Evolutionary conservation across 1,140 invertebrate species (phyloP).

Genomic region (Anadara kagoshimensis): DNA sequence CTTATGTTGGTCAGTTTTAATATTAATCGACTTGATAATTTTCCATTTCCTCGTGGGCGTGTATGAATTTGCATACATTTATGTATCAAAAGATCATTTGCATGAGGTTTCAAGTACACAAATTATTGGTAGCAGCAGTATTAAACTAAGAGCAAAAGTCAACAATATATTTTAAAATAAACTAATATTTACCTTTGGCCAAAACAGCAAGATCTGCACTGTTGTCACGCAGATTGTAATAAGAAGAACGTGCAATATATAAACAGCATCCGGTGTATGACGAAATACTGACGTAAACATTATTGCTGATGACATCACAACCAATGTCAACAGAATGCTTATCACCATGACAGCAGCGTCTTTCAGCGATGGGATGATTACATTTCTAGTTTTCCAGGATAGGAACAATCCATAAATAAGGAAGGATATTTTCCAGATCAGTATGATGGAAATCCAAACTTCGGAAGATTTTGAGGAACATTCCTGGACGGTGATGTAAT

Average conservation of each 20-base stretch:
- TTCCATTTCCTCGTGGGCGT: no score
- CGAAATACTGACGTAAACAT: constrained; percentile 48
- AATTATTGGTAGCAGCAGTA: no score
- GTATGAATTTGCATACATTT: no score
- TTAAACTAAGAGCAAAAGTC: no score
- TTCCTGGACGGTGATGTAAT: constrained; percentile 32
- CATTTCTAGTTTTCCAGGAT: constrained; percentile 59
- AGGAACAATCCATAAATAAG: constrained; percentile 56
- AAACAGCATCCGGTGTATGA: constrained; percentile 56
- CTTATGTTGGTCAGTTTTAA: no score
- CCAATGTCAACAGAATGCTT: constrained; percentile 49
- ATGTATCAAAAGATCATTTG: no score
- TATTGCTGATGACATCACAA: constrained; percentile 42
- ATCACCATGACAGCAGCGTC: constrained; percentile 58
- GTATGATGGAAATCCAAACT: constrained; percentile 50
- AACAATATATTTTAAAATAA: no score
- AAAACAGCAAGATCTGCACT: constrained; percentile 86
- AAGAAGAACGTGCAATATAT: constrained; percentile 44
- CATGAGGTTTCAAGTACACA: no score
- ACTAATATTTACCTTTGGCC: constrained; percentile 87
- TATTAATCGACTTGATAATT: no score
- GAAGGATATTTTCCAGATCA: constrained; percentile 54
- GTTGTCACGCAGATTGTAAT: constrained; percentile 81
- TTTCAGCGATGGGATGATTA: constrained; percentile 61
- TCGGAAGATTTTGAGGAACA: constrained; percentile 45